These are phyloP conservation scores for Mohoua ochrocephala DNA, from an alignment of 2,113 vertebrate genomes.

Conservation along the genomic window DNA sequence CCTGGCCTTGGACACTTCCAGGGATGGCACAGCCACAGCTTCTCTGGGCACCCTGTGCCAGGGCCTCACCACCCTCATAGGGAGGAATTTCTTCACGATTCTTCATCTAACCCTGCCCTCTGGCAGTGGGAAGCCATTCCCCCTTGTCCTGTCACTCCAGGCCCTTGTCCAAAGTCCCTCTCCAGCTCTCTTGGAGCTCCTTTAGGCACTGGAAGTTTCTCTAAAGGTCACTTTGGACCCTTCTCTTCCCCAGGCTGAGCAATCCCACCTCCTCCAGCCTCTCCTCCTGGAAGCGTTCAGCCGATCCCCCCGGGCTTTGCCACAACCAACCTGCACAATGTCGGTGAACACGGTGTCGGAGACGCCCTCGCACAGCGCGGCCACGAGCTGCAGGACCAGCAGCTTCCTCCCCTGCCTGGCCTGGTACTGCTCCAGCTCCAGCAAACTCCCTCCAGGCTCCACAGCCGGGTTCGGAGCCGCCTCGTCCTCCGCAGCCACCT, in stretches of 20 bases:
- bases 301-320: rapidly evolving
- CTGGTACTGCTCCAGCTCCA: conserved; percentile 77
- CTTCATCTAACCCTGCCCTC: background rate
- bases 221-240: background rate
- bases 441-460: conserved; percentile 60
- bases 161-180: background rate
- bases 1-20: background rate
- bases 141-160: background rate
- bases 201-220: background rate
- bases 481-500: conserved; percentile 61
- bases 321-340: conserved; percentile 77
- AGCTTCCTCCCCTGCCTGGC: conserved; percentile 66
- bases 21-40: background rate
- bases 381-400: conserved; percentile 83
- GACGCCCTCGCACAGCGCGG: conserved; percentile 80
- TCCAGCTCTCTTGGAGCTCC: background rate
- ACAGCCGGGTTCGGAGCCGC: background rate
- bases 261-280: background rate
- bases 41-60: background rate
- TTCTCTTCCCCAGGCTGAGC: background rate
- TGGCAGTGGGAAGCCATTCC: background rate
- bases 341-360: conserved; percentile 82
- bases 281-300: background rate
- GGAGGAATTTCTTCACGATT: background rate
- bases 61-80: background rate